Evolutionary conservation across 2,888 invertebrate species (phyloP).

Genomic region (Drosophila barbarae): DNA sequence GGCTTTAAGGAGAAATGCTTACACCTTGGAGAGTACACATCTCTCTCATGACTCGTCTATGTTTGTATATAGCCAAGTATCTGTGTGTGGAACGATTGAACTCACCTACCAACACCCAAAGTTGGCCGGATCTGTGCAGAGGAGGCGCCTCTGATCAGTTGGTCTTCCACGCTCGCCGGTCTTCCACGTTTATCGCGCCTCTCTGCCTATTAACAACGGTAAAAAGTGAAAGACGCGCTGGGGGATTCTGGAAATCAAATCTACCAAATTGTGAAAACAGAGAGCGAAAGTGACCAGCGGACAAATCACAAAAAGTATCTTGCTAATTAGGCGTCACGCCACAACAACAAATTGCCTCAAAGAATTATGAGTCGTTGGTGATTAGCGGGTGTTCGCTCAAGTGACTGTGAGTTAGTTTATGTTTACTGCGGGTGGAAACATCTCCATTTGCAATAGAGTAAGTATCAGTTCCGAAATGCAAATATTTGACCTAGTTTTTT

Average conservation of each 20-base stretch:
- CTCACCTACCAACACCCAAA: slow-evolving; percentile 53
- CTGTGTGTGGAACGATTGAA: not conserved
- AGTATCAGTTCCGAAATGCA: slow-evolving; percentile 34
- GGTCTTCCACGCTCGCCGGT: slow-evolving; percentile 53
- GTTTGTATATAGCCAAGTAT: not conserved
- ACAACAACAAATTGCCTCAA: slow-evolving; percentile 27
- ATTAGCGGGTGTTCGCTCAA: slow-evolving; percentile 4
- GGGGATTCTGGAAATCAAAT: slow-evolving; percentile 61
- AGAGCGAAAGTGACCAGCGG: slow-evolving; percentile 59
- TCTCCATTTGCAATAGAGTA: slow-evolving; percentile 22
- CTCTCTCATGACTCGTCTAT: not conserved
- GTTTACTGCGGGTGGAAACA: slow-evolving; percentile 3
- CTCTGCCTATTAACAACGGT: slow-evolving; percentile 41
- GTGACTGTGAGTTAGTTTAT: slow-evolving; percentile 10
- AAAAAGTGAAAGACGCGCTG: slow-evolving; percentile 64
- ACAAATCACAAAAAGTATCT: slow-evolving; percentile 14
- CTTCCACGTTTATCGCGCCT: slow-evolving; percentile 55
- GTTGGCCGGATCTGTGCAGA: slow-evolving; percentile 51
- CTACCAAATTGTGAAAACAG: slow-evolving; percentile 43
- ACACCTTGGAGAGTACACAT: slow-evolving; percentile 14
- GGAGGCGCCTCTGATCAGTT: slow-evolving; percentile 48
- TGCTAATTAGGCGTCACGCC: slow-evolving; percentile 60
- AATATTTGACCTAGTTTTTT: slow-evolving; percentile 61
- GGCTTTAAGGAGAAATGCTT: slow-evolving; percentile 30
- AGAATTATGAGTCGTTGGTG: slow-evolving; percentile 48